These are phyloP conservation scores for Holothuria scabra DNA, from an alignment of 53 echinoderm and acorn worm genomes.

Conservation along the genomic window DNA sequence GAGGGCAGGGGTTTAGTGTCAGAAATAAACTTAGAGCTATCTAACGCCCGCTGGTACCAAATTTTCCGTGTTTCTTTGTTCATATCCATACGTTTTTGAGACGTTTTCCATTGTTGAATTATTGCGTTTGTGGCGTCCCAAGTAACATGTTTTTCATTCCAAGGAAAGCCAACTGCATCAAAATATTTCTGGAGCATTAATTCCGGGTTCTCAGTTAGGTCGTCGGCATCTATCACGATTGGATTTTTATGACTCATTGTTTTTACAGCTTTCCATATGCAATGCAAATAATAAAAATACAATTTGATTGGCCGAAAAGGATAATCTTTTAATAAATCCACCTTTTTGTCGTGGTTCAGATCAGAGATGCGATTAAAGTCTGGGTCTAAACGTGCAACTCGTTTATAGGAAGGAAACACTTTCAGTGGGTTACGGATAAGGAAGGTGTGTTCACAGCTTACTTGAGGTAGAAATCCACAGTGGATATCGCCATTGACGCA, in stretches of 20 bases:
- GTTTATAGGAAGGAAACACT: conserved; percentile 5
- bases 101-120: too few species aligned
- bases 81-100: too few species aligned
- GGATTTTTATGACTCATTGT: not conserved
- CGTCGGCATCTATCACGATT: not conserved
- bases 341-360: not conserved
- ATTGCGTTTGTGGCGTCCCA: conserved; percentile 1
- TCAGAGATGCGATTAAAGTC: conserved; percentile 1
- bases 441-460: not conserved
- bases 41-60: too few species aligned
- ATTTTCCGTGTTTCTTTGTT: too few species aligned
- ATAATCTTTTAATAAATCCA: not conserved
- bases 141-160: not conserved
- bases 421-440: conserved; percentile 2
- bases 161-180: conserved; percentile 10
- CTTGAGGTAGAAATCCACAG: not conserved
- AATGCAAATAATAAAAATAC: conserved; percentile 3
- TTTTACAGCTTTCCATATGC: conserved; percentile 15
- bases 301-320: not conserved
- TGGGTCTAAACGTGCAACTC: not conserved
- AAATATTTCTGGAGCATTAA: not conserved
- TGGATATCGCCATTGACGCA: not conserved
- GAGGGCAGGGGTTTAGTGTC: too few species aligned
- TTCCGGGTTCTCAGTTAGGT: not conserved
- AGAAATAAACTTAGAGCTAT: too few species aligned